Evolutionary conservation across 2,113 vertebrate species (phyloP).

Genomic region (Cromileptes altivelis): DNA sequence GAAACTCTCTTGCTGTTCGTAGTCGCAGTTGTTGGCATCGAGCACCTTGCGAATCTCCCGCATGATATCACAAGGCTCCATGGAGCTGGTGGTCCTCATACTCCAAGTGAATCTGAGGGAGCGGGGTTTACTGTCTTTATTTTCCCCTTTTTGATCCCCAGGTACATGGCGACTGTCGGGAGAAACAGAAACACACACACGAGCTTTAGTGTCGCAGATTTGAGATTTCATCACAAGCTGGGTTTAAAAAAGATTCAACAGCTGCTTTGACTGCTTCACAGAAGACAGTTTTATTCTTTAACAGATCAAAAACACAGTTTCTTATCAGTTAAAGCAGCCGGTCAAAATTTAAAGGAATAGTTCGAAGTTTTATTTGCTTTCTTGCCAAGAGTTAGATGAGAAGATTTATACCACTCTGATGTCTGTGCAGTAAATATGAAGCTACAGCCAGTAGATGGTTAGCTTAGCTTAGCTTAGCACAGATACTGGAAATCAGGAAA

Average conservation of each 20-base stretch:
- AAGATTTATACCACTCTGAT: too few relatives aligned
- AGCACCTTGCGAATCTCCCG: constrained; percentile 97
- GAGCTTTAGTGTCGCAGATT: neutral
- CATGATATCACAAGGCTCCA: constrained; percentile 98
- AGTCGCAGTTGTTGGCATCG: constrained; percentile 98
- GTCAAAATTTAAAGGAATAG: neutral
- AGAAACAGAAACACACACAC: neutral
- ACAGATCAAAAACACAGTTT: rapidly evolving
- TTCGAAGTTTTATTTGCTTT: neutral
- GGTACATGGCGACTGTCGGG: constrained; percentile 95
- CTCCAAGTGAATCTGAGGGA: constrained; percentile 99
- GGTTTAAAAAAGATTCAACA: too few relatives aligned
- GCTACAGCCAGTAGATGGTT: neutral
- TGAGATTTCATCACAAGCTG: neutral
- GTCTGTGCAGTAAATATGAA: too few relatives aligned
- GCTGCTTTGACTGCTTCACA: neutral
- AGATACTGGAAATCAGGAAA: neutral
- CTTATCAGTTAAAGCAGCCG: neutral
- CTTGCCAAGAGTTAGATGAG: neutral
- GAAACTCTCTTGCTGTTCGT: constrained; percentile 97
- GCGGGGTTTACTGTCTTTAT: constrained; percentile 95
- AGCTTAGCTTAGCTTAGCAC: neutral
- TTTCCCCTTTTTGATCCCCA: constrained; percentile 96
- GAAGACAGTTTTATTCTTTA: neutral
- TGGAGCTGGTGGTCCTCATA: constrained; percentile 99